phyloP scores from a whole-genome alignment of 2,888 invertebrate genomes.

The Perizoma affinitatum region DNA sequence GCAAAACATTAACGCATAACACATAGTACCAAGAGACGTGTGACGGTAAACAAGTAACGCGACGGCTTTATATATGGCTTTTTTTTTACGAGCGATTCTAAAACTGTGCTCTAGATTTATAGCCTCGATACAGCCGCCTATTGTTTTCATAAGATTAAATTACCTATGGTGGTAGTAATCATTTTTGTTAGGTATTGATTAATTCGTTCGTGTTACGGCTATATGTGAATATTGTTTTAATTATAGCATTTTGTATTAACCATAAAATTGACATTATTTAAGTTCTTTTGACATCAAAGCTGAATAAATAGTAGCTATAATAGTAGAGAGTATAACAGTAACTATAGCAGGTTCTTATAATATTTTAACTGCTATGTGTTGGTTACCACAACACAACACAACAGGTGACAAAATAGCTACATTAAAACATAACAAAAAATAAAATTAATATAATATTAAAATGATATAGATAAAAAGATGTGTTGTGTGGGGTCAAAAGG shows the following conservation, averaged over 20 bases:
- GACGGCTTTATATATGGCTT: constrained; percentile 40
- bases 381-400: no score
- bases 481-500: no score
- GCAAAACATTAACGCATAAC: constrained; percentile 42
- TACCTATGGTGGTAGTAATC: constrained; percentile 2
- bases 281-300: constrained; percentile 1
- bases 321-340: no score
- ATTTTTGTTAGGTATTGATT: constrained; percentile 26
- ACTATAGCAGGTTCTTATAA: no score
- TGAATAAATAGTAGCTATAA: background rate
- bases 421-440: no score
- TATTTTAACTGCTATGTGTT: no score
- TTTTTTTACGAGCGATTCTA: constrained; percentile 48
- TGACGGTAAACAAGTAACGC: constrained; percentile 48
- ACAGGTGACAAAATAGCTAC: no score
- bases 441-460: no score
- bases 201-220: constrained; percentile 20
- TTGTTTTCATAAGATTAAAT: constrained; percentile 28
- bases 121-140: constrained; percentile 21
- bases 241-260: background rate
- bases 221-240: background rate
- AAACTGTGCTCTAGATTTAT: constrained; percentile 44
- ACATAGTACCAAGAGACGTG: constrained; percentile 43
- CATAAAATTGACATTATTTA: background rate
- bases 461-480: no score